Evolutionary conservation across 2,797 vertebrate genomes (phyloP).

Genomic region (Acipenser ruthenus): DNA sequence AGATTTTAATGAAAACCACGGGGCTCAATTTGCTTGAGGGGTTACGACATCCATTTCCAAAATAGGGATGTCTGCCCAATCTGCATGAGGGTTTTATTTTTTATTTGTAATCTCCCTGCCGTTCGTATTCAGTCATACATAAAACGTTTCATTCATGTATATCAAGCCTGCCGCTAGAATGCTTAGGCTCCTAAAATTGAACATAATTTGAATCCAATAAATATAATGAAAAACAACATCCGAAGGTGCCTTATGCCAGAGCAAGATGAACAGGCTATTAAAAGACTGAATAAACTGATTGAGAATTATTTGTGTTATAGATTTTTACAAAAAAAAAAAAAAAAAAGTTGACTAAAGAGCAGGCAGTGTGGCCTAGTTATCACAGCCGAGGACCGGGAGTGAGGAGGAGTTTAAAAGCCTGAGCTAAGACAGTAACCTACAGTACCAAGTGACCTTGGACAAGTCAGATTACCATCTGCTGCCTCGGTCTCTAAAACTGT

Average conservation of each 20-base stretch:
- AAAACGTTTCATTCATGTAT: constrained; percentile 8
- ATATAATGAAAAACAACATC: background rate
- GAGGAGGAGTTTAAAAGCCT: constrained; percentile 51
- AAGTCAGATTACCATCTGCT: constrained; percentile 66
- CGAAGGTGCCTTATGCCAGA: background rate
- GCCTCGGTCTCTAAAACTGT: constrained; percentile 49
- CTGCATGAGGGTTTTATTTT: background rate
- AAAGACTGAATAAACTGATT: background rate
- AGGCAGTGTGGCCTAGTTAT: constrained; percentile 54
- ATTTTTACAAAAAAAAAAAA: background rate
- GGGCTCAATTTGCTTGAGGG: background rate
- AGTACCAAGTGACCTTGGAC: constrained; percentile 68
- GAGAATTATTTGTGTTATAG: background rate
- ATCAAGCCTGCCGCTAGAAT: background rate
- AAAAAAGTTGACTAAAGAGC: constrained; percentile 35
- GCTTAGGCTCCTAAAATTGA: background rate
- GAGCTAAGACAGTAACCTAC: constrained; percentile 48
- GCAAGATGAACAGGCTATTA: background rate
- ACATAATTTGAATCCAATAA: background rate
- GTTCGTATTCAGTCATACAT: constrained; percentile 5
- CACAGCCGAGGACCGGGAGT: constrained; percentile 24
- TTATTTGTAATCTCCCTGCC: constrained; percentile 1
- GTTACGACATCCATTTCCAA: background rate
- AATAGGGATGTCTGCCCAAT: background rate
- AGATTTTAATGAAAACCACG: background rate